Base-by-base conservation (phyloP, 2,797 vertebrate species). In the Sebastes diploproa region DNA sequence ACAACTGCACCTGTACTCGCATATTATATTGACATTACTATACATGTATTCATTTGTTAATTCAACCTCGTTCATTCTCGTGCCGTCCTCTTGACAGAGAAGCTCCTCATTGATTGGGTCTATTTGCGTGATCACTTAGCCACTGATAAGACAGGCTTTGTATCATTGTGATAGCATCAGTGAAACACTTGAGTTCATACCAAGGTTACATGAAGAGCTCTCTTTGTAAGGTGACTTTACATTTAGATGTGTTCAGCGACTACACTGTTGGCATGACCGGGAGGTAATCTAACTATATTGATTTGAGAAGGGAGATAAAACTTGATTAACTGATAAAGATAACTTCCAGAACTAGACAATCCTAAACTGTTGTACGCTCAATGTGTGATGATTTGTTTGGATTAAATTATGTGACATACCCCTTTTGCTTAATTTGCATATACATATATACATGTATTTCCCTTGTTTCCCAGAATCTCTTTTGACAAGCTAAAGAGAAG, bases 121-220 rank as follows among this genome's bases (percentile, higher is more conserved):
- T 78, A 63, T 83, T 89, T 80, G 52, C 30, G 38, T 62, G 74
- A 82, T 86, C 74, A 81, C 74, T 82, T 75, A 71, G 27, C 38
- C n/a, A 6, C 82, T 87, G 86, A 91, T 89, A 86, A 91, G 72
- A 75, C 59, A 1, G 65, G 55, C 79, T 22, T 85, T 81, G 77
- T 34, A 58, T 85, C 86, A 82, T 7, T 12, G 72, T 5, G 91
- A 91, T 90, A 90, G 22, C 63, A 89, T 92, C 85, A 27, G 63
- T 63, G 34, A 42, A 74, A 82, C 68, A 68, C 46, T 29, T 6
- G 54, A 56, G 85, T 75, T 89, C 81, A 80, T 29, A 59, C 32
- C 81, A 88, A 88, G 86, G 89, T 89, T 80, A 59, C 73, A 54
- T 50, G 62, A 65, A 52, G 46, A 71, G 61, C 64, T 72, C 62